A percentile compares a stretch with the other conserved stretches of the same genome.
phyloP scores from a whole-genome alignment of 2,888 invertebrate species.

The Philaethria dido region DNA sequence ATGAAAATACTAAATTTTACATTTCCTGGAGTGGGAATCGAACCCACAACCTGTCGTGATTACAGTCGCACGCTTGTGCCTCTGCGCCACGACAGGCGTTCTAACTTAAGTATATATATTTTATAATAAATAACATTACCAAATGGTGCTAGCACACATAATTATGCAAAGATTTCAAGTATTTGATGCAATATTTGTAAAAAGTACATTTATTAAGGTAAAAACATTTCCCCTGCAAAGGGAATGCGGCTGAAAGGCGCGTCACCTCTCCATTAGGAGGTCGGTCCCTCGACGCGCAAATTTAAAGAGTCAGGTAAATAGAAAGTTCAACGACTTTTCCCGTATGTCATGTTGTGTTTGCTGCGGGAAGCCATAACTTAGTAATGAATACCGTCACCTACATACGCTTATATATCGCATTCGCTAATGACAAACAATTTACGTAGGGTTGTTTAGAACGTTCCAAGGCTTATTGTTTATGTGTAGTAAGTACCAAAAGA shows the following conservation, averaged over 20 bases:
- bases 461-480: background rate
- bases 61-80: too few species aligned
- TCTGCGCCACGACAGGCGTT: too few species aligned
- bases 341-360: constrained; percentile 30
- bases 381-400: constrained; percentile 17
- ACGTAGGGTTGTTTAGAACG: background rate
- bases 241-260: constrained; percentile 24
- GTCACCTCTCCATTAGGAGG: constrained; percentile 29
- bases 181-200: background rate
- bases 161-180: background rate
- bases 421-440: constrained; percentile 9
- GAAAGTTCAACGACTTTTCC: constrained; percentile 34
- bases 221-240: constrained; percentile 16
- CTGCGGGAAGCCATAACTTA: constrained; percentile 15
- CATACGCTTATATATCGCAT: constrained; percentile 4
- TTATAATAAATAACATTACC: background rate
- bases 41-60: too few species aligned
- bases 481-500: background rate
- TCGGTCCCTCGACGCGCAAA: constrained; percentile 31
- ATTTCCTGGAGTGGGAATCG: too few species aligned
- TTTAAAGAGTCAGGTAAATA: constrained; percentile 37
- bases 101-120: too few species aligned
- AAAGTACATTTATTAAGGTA: background rate
- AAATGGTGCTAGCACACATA: background rate
- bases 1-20: too few species aligned